A percentile compares a stretch with the other conserved stretches of the same genome.
Conservation (phyloP, 2,888 invertebrate genomes). For the Brachypterus glaber region DNA sequence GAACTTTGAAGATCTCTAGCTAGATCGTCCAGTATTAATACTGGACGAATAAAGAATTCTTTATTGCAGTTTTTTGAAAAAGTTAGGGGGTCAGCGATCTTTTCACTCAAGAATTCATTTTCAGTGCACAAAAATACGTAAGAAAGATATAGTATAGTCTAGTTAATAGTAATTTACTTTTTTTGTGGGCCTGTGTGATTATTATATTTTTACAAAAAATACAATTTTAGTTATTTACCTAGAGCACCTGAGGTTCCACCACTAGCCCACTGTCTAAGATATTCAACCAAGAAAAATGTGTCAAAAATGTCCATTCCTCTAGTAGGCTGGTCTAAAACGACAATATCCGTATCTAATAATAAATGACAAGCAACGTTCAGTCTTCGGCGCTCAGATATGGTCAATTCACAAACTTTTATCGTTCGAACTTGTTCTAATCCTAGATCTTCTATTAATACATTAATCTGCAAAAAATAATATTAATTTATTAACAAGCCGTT, state of each 20-base stretch:
- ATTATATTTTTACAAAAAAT: no score
- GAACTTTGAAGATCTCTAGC: no score
- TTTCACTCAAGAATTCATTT: no score
- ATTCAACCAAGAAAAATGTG: slow-evolving; percentile 90
- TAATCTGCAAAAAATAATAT: slow-evolving; percentile 52
- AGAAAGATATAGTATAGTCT: no score
- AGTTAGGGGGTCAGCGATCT: no score
- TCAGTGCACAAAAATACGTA: no score
- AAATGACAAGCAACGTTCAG: slow-evolving; percentile 85
- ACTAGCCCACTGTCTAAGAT: slow-evolving; percentile 80
- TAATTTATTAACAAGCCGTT: background rate
- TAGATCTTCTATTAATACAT: slow-evolving; percentile 81
- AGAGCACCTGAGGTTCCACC: slow-evolving; percentile 39
- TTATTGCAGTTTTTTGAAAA: no score
- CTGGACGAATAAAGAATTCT: no score
- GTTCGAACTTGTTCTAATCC: slow-evolving; percentile 84
- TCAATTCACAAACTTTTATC: slow-evolving; percentile 75
- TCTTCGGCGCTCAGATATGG: slow-evolving; percentile 78
- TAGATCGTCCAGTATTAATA: no score
- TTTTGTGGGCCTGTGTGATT: no score
- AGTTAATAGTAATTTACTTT: no score
- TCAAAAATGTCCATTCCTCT: slow-evolving; percentile 86
- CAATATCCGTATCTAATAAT: slow-evolving; percentile 73
- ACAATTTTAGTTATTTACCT: slow-evolving; percentile 20
- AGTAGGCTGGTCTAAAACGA: slow-evolving; percentile 82